phyloP scores from a whole-genome alignment of 2,888 invertebrate genomes.

The Melangyna quadrimaculata region DNA sequence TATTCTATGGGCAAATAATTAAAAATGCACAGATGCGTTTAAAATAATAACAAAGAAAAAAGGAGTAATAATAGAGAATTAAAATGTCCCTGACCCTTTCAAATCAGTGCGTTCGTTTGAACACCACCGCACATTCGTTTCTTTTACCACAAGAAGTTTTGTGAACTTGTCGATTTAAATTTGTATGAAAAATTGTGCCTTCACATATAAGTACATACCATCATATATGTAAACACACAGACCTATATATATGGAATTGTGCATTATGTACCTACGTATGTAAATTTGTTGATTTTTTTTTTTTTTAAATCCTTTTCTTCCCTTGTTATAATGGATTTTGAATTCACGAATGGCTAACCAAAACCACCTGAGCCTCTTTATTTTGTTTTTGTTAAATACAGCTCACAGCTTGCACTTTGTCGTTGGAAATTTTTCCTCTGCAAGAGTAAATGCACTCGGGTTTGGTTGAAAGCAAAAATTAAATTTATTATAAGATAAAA shows the following conservation, averaged over 20 bases:
- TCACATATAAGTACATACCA: no score
- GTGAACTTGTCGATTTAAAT: background rate
- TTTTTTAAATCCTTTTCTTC: background rate
- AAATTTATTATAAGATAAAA: background rate
- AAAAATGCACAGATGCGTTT: background rate
- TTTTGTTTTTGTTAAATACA: background rate
- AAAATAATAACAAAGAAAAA: no score
- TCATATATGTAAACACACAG: no score
- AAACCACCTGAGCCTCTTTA: background rate
- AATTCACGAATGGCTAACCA: conserved; percentile 3
- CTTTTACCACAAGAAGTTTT: background rate
- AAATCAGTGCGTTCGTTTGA: background rate
- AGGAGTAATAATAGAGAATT: background rate
- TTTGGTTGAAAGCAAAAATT: background rate
- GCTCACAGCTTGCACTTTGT: background rate
- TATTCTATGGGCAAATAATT: background rate
- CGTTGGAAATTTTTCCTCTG: background rate
- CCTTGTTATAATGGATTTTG: background rate
- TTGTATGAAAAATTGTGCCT: no score
- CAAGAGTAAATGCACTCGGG: background rate
- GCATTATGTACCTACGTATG: no score
- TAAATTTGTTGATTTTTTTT: background rate
- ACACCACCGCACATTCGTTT: background rate
- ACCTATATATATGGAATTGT: no score
- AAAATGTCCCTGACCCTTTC: background rate